Evolutionary conservation across 2,888 invertebrate genomes (phyloP).

Genomic region (Gortyna flavago): DNA sequence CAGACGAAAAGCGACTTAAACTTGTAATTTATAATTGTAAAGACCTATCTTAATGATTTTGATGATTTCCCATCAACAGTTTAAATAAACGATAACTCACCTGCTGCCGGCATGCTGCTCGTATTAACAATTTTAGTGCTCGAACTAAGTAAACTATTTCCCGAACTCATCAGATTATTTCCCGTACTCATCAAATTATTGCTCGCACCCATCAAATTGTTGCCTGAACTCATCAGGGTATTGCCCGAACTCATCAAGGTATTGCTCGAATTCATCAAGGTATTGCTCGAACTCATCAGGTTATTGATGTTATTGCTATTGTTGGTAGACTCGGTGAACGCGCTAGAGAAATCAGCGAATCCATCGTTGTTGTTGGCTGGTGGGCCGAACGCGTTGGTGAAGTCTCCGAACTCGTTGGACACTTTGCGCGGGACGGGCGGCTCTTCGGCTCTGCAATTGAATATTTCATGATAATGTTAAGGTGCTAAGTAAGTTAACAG

Average conservation of each 20-base stretch:
- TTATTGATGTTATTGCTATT: conserved; percentile 37
- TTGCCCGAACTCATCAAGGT: conserved; percentile 36
- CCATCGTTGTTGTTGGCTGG: conserved; percentile 87
- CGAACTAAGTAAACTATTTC: conserved; percentile 63
- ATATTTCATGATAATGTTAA: neutral
- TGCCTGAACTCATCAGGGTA: conserved; percentile 18
- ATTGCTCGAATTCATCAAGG: conserved; percentile 32
- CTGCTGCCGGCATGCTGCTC: conserved; percentile 15
- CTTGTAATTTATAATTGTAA: no score
- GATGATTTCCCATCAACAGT: no score
- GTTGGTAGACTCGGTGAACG: conserved; percentile 86
- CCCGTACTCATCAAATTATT: conserved; percentile 37
- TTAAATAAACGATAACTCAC: conserved; percentile 16
- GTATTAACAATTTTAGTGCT: conserved; percentile 50
- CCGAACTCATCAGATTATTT: conserved; percentile 38
- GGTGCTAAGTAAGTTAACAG: no score
- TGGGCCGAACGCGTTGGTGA: conserved; percentile 92
- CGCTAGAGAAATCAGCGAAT: conserved; percentile 95
- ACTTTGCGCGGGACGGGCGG: conserved; percentile 60
- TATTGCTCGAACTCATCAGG: conserved; percentile 32
- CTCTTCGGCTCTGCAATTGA: conserved; percentile 81
- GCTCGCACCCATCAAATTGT: conserved; percentile 24
- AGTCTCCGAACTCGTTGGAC: conserved; percentile 93
- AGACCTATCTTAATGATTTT: no score
- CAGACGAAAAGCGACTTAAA: no score